phyloP scores from a whole-genome alignment of 2,113 vertebrate species.

The Cathartes aura region DNA sequence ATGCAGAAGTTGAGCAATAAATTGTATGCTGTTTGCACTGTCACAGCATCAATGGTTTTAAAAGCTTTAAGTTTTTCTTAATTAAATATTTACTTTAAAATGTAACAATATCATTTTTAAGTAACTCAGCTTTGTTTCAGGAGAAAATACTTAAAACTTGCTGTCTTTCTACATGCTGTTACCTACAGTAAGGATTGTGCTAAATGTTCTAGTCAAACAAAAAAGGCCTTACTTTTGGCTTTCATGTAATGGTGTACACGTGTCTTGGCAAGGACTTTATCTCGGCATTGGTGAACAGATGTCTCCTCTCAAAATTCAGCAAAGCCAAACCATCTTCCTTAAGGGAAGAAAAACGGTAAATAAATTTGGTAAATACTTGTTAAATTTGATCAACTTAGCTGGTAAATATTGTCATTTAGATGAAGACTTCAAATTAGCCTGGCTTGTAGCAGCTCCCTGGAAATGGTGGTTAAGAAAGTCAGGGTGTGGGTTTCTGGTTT shows the following conservation, averaged over 20 bases:
- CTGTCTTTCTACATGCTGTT: not conserved
- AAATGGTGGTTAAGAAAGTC: not conserved
- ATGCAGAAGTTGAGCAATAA: constrained; percentile 94
- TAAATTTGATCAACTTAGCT: not conserved
- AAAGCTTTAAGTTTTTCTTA: constrained; percentile 51
- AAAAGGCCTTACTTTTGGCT: not conserved
- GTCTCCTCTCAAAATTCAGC: not conserved
- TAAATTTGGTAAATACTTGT: not conserved
- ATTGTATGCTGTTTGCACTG: constrained; percentile 91
- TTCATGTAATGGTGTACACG: fast-evolving
- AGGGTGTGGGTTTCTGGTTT: not conserved
- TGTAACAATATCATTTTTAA: not conserved
- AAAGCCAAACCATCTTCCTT: not conserved
- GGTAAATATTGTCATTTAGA: not conserved
- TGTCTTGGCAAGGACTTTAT: not conserved
- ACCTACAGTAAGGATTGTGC: not conserved
- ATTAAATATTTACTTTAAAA: not conserved
- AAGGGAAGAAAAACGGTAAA: not conserved
- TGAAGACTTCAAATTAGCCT: not conserved
- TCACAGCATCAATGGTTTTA: constrained; percentile 87
- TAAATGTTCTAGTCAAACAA: not conserved
- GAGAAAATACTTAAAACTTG: not conserved
- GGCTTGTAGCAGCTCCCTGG: not conserved
- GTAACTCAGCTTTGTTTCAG: not conserved
- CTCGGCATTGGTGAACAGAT: not conserved